phyloP scores from a whole-genome alignment of 2,113 vertebrate genomes.

The Excalfactoria chinensis region DNA sequence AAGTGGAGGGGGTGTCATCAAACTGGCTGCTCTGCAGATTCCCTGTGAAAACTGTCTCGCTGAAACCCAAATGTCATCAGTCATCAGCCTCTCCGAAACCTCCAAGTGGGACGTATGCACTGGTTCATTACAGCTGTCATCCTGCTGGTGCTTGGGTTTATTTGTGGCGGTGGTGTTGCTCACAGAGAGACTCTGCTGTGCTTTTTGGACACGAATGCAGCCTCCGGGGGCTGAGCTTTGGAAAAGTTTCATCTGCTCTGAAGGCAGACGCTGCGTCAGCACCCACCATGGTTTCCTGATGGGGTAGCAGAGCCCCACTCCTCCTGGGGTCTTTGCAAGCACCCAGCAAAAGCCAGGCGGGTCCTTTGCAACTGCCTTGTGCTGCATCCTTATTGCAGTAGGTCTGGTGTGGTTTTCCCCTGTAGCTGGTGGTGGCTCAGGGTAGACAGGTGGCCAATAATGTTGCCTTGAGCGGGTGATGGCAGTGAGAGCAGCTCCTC shows the following conservation, averaged over 20 bases:
- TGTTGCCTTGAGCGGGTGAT: neutral
- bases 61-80: constrained; percentile 63
- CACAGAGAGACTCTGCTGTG: constrained; percentile 15
- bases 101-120: constrained; percentile 40
- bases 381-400: neutral
- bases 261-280: neutral
- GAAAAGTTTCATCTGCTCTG: neutral
- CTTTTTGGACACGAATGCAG: neutral
- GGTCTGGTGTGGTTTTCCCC: neutral
- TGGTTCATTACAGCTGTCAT: constrained; percentile 66
- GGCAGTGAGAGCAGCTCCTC: neutral
- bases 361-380: fast-evolving
- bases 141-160: constrained; percentile 48
- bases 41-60: constrained; percentile 26
- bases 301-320: fast-evolving
- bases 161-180: constrained; percentile 36
- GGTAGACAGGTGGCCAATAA: fast-evolving
- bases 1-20: constrained; percentile 32
- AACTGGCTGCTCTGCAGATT: constrained; percentile 51
- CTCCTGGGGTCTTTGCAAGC: neutral
- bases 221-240: neutral
- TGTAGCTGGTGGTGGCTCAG: fast-evolving
- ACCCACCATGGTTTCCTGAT: neutral
- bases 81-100: constrained; percentile 55
- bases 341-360: neutral